Evolutionary conservation across 2,888 invertebrate species (phyloP).

Genomic region (Tromatobia lineatoria): DNA sequence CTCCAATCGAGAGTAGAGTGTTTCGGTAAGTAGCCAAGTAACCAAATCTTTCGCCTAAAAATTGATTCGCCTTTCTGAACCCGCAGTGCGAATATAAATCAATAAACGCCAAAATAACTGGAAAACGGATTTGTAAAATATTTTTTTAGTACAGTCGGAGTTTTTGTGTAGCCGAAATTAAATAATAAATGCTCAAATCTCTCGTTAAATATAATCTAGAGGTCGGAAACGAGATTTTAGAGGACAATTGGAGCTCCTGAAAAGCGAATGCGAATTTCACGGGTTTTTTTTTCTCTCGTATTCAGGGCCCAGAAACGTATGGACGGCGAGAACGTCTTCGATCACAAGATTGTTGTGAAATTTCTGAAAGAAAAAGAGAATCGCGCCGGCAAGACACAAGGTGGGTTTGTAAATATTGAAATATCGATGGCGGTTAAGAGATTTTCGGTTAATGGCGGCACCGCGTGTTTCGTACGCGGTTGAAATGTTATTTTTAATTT

Average conservation of each 20-base stretch:
- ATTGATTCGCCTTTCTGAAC: background rate
- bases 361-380: slow-evolving; percentile 82
- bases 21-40: slow-evolving; percentile 51
- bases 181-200: background rate
- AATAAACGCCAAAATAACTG: background rate
- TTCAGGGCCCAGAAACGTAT: slow-evolving; percentile 93
- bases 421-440: slow-evolving; percentile 19
- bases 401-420: slow-evolving; percentile 71
- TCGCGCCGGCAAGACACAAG: slow-evolving; percentile 77
- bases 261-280: slow-evolving; percentile 58
- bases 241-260: slow-evolving; percentile 31
- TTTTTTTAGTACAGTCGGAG: background rate
- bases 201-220: slow-evolving; percentile 39
- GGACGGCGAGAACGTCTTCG: slow-evolving; percentile 94
- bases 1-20: slow-evolving; percentile 11
- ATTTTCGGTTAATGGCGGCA: slow-evolving; percentile 26
- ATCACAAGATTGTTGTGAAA: slow-evolving; percentile 89
- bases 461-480: background rate
- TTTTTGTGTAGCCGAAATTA: background rate
- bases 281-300: slow-evolving; percentile 73
- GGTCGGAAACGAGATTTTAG: slow-evolving; percentile 48
- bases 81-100: background rate
- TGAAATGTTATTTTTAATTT: slow-evolving; percentile 29
- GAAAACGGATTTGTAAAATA: background rate
- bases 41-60: background rate